A percentile compares a stretch with the other conserved stretches of the same genome.
These are phyloP conservation scores for Temnopleurus reevesii DNA, from an alignment of 53 echinoderm and acorn worm genomes.

Conservation along the genomic window DNA sequence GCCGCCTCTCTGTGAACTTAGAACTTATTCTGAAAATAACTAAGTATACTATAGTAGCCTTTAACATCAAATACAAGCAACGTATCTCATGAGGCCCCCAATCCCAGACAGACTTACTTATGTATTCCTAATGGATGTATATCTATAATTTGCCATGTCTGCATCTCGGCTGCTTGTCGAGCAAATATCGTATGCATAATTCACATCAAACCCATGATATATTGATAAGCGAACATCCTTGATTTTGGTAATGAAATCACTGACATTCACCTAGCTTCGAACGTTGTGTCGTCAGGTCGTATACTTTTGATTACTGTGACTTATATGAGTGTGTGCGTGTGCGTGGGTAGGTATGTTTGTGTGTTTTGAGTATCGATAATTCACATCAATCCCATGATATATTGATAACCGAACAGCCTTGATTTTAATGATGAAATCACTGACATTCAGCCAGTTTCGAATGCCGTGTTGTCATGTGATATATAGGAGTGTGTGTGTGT, in stretches of 20 bases:
- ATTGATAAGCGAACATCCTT: neutral
- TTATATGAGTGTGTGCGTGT: too few species aligned
- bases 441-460: neutral
- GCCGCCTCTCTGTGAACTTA: too few species aligned
- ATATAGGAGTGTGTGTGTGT: too few species aligned
- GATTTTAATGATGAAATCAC: neutral
- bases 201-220: neutral
- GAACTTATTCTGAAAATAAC: too few species aligned
- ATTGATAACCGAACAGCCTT: neutral
- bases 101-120: neutral
- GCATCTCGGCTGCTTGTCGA: neutral
- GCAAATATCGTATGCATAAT: slow-evolving; percentile 8
- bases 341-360: too few species aligned
- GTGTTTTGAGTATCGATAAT: too few species aligned
- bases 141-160: slow-evolving; percentile 20
- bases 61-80: neutral
- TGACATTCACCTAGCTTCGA: neutral
- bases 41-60: too few species aligned
- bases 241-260: neutral
- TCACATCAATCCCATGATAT: neutral
- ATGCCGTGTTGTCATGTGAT: too few species aligned
- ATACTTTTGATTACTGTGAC: too few species aligned
- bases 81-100: neutral
- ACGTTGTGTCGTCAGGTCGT: too few species aligned
- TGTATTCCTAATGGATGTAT: neutral